These are phyloP conservation scores for Pachliopta kotzebuea DNA, from an alignment of 2,888 invertebrate genomes.

Conservation along the genomic window DNA sequence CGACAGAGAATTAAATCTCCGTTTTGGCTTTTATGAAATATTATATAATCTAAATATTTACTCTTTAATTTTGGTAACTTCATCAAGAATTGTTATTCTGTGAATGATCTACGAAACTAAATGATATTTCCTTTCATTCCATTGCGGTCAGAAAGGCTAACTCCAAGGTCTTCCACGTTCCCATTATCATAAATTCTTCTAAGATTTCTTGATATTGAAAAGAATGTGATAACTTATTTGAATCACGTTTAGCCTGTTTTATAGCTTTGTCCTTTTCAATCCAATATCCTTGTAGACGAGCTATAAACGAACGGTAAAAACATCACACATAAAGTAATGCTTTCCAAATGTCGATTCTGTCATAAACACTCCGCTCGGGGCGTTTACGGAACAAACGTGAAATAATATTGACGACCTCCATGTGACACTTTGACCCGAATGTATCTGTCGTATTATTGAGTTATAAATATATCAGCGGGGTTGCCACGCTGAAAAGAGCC, in stretches of 20 bases:
- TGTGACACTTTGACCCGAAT: conserved; percentile 35
- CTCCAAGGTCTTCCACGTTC: too few species aligned
- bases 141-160: too few species aligned
- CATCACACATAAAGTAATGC: conserved; percentile 20
- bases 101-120: too few species aligned
- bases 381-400: conserved; percentile 34
- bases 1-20: too few species aligned
- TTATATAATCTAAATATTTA: too few species aligned
- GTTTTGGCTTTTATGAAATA: too few species aligned
- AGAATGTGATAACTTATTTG: neutral
- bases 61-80: too few species aligned
- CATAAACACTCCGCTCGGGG: conserved; percentile 34
- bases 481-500: conserved; percentile 38
- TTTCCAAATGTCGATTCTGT: conserved; percentile 29
- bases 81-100: too few species aligned
- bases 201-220: neutral
- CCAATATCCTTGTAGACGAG: conserved; percentile 20
- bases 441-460: conserved; percentile 47
- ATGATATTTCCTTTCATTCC: too few species aligned
- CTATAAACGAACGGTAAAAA: conserved; percentile 26
- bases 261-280: conserved; percentile 25
- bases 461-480: conserved; percentile 52
- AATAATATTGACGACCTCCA: conserved; percentile 35
- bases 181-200: too few species aligned
- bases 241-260: conserved; percentile 11